Conservation (phyloP, 1,140 invertebrate genomes). For the Psilanteris sp. region DNA sequence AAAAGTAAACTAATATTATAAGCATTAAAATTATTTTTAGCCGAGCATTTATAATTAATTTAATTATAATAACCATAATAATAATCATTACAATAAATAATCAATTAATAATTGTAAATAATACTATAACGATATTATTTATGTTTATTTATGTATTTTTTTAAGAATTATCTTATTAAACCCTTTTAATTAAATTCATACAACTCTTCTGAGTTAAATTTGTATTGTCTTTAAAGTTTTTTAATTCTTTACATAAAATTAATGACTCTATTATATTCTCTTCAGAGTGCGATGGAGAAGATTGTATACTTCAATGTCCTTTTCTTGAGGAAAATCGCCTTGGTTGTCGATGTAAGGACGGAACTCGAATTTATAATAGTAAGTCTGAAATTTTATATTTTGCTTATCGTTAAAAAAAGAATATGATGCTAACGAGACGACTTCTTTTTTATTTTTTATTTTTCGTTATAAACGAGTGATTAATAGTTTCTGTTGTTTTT, state of each 20-base stretch:
- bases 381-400: constrained; percentile 61
- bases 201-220: constrained; percentile 51
- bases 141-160: too few relatives aligned
- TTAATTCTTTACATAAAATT: constrained; percentile 49
- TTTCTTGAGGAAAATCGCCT: constrained; percentile 41
- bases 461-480: constrained; percentile 18
- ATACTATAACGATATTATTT: too few relatives aligned
- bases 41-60: too few relatives aligned
- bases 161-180: too few relatives aligned
- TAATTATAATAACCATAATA: too few relatives aligned
- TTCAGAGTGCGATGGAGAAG: constrained; percentile 57
- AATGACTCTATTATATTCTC: constrained; percentile 56
- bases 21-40: too few relatives aligned
- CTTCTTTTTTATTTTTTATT: constrained; percentile 8
- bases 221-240: constrained; percentile 38
- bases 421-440: constrained; percentile 32
- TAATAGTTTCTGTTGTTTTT: constrained; percentile 51
- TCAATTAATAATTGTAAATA: too few relatives aligned
- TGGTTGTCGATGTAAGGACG: constrained; percentile 56
- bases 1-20: too few relatives aligned
- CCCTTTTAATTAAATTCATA: constrained; percentile 45
- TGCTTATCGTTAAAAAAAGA: constrained; percentile 36
- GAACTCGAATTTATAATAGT: constrained; percentile 64
- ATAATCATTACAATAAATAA: too few relatives aligned
- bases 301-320: constrained; percentile 64